These are phyloP conservation scores for Murina feae DNA, from an alignment of 2,113 vertebrate species.

Conservation along the genomic window DNA sequence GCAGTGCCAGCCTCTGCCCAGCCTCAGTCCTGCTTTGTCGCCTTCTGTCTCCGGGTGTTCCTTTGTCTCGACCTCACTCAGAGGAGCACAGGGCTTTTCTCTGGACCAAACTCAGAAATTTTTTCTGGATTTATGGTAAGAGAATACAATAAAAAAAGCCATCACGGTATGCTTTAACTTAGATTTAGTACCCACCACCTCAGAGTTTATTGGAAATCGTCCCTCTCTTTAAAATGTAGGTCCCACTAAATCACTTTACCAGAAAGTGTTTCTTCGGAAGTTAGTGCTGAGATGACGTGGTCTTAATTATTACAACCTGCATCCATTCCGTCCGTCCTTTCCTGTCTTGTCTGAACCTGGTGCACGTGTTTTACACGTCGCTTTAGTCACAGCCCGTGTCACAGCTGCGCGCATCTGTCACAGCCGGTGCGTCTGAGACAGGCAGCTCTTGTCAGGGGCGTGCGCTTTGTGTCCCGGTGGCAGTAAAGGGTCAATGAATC, in stretches of 20 bases:
- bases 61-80: background rate
- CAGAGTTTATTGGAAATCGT: background rate
- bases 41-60: fast-evolving
- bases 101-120: background rate
- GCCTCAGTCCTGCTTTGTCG: background rate
- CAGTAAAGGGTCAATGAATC: fast-evolving
- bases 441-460: background rate
- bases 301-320: background rate
- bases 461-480: fast-evolving
- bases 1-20: too few relatives aligned
- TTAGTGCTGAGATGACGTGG: background rate
- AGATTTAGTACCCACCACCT: too few relatives aligned
- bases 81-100: fast-evolving
- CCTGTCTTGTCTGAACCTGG: background rate
- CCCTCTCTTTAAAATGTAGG: background rate
- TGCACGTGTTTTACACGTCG: background rate
- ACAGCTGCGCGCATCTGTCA: background rate
- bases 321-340: background rate
- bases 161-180: fast-evolving
- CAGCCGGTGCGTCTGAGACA: background rate
- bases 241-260: background rate
- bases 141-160: too few relatives aligned
- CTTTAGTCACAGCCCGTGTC: background rate
- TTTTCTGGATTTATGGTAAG: background rate
- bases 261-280: conserved; percentile 24